These are phyloP conservation scores for Rynchops niger DNA, from an alignment of 2,113 vertebrate species.

Conservation along the genomic window DNA sequence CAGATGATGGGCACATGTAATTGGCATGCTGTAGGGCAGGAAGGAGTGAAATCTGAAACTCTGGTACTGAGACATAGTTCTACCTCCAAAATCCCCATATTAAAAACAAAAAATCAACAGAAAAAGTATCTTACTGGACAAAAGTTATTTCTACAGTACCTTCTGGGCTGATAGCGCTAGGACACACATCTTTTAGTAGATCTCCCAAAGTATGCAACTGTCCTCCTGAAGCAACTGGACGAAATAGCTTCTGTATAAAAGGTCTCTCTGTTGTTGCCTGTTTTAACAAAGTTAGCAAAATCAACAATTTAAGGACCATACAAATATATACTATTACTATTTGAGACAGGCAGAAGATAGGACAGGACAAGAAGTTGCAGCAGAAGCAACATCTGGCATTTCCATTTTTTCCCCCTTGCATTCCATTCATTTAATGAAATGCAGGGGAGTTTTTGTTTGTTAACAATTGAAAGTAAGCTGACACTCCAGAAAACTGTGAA, in stretches of 20 bases:
- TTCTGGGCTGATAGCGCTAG: slow-evolving; percentile 81
- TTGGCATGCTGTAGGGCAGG: background rate
- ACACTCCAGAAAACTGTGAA: background rate
- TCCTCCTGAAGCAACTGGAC: slow-evolving; percentile 88
- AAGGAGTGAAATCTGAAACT: background rate
- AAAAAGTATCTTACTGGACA: background rate
- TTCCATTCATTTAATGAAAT: background rate
- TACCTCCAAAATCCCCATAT: background rate
- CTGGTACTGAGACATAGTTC: background rate
- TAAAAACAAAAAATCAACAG: background rate
- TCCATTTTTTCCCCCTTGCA: background rate
- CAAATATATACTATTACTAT: background rate
- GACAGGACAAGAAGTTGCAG: background rate
- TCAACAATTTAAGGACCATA: background rate
- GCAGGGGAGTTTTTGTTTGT: background rate
- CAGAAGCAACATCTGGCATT: background rate
- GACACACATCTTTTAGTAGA: slow-evolving; percentile 89
- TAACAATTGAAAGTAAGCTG: background rate
- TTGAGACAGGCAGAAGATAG: background rate
- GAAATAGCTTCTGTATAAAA: slow-evolving; percentile 96
- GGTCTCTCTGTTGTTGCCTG: slow-evolving; percentile 90
- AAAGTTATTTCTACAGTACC: slow-evolving; percentile 72
- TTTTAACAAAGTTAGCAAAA: slow-evolving; percentile 13
- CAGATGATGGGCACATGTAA: background rate
- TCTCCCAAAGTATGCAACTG: slow-evolving; percentile 87